phyloP scores from a whole-genome alignment of 1,140 invertebrate species.

The Lysiphlebus fabarum region DNA sequence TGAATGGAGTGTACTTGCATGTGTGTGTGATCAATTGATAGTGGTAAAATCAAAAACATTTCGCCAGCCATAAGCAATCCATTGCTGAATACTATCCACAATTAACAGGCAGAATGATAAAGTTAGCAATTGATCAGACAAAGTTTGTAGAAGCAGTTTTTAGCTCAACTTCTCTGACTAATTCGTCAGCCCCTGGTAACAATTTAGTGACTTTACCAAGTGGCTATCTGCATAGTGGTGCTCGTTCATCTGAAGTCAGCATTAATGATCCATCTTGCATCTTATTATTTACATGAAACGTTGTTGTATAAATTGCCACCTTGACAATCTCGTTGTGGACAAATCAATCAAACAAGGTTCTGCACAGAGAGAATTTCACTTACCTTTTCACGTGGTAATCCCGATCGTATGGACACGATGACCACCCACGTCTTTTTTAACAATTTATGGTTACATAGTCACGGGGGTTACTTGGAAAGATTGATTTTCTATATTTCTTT shows the following conservation, averaged over 20 bases:
- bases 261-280: slow-evolving; percentile 16
- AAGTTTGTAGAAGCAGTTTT: slow-evolving; percentile 13
- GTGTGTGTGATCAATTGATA: no score
- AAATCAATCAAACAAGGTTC: slow-evolving; percentile 27
- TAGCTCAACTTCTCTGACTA: slow-evolving; percentile 19
- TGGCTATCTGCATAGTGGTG: slow-evolving; percentile 21
- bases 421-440: no score
- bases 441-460: no score
- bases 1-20: no score
- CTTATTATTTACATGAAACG: neutral
- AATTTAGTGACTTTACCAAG: slow-evolving; percentile 17
- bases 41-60: no score
- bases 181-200: slow-evolving; percentile 21
- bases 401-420: no score
- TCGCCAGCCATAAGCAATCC: no score
- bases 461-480: no score
- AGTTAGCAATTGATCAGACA: slow-evolving; percentile 14
- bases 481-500: no score
- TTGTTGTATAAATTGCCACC: slow-evolving; percentile 25
- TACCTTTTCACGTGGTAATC: no score
- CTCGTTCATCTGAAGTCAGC: slow-evolving; percentile 5
- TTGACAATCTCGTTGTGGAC: slow-evolving; percentile 7
- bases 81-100: neutral
- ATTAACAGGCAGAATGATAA: slow-evolving; percentile 6
- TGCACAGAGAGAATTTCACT: no score